Evolutionary conservation across 2,113 vertebrate genomes (phyloP).

Genomic region (Sus scrofa): DNA sequence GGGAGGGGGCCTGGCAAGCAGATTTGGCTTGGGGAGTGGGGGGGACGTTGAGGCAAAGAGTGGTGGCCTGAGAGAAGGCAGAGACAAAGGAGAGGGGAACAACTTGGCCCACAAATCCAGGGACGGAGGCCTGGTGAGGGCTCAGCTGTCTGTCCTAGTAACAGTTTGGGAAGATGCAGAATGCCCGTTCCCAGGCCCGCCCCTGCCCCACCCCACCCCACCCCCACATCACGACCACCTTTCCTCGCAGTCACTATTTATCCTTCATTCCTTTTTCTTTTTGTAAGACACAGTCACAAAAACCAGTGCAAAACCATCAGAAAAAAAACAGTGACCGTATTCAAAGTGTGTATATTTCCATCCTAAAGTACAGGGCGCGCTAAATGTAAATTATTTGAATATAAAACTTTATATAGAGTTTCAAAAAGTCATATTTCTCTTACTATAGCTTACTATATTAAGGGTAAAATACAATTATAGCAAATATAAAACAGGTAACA

Average conservation of each 20-base stretch:
- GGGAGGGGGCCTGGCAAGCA: background rate
- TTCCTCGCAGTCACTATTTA: constrained; percentile 86
- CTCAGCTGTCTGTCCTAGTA: background rate
- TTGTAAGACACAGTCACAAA: constrained; percentile 89
- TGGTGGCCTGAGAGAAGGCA: background rate
- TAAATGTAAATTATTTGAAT: background rate
- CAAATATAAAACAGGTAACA: background rate
- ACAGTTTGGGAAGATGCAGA: background rate
- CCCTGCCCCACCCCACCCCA: constrained; percentile 51
- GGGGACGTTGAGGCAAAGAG: rapidly evolving
- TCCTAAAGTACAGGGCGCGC: background rate
- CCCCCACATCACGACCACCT: constrained; percentile 82
- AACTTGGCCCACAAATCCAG: background rate
- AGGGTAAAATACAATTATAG: background rate
- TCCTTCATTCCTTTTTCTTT: constrained; percentile 80
- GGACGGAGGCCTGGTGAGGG: background rate
- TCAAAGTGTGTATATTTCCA: background rate
- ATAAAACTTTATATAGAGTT: background rate
- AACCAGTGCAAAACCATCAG: constrained; percentile 84
- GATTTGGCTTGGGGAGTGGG: rapidly evolving
- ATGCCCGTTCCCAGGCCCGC: background rate
- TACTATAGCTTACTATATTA: background rate
- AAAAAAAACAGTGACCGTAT: background rate
- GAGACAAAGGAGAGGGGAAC: background rate
- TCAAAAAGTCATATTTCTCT: background rate